These are phyloP conservation scores for Aethina tumida DNA, from an alignment of 1,140 invertebrate genomes.

Conservation along the genomic window DNA sequence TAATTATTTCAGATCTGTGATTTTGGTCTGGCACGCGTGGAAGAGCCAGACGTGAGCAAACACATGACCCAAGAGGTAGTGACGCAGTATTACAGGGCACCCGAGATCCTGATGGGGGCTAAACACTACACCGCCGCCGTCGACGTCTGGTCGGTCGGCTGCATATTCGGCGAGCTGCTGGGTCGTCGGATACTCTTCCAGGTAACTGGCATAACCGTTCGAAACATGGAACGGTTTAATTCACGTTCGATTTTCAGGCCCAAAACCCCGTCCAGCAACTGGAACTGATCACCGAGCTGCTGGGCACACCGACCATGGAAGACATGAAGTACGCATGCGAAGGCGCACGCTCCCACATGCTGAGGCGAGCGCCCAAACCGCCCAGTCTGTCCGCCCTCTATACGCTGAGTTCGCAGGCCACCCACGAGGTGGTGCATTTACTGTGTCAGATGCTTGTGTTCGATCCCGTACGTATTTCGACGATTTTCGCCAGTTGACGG, in stretches of 20 bases:
- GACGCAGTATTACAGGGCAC: constrained; percentile 97
- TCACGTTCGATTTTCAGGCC: constrained; percentile 32
- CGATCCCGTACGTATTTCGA: constrained; percentile 72
- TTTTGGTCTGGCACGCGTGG: constrained; percentile 79
- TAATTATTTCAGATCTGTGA: constrained; percentile 78
- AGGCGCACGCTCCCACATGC: constrained; percentile 87
- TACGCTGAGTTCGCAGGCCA: constrained; percentile 83
- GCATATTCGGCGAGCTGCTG: constrained; percentile 95
- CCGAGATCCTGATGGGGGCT: constrained; percentile 96
- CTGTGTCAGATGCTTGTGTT: constrained; percentile 97
- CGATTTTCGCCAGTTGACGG: background rate
- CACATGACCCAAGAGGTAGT: constrained; percentile 99
- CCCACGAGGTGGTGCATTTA: constrained; percentile 94
- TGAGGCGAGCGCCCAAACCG: constrained; percentile 78
- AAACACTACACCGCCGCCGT: constrained; percentile 94
- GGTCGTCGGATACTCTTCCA: constrained; percentile 94
- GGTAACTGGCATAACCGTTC: constrained; percentile 14
- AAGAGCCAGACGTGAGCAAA: constrained; percentile 83
- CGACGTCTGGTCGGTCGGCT: constrained; percentile 99
- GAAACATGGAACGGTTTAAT: background rate
- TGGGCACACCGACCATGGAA: constrained; percentile 91
- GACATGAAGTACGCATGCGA: constrained; percentile 96
- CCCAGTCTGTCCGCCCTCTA: constrained; percentile 85
- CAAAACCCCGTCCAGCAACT: constrained; percentile 50
- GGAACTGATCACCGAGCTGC: constrained; percentile 92